phyloP scores from a whole-genome alignment of 2,888 invertebrate genomes.

The Hirtodrosophila trivittata region DNA sequence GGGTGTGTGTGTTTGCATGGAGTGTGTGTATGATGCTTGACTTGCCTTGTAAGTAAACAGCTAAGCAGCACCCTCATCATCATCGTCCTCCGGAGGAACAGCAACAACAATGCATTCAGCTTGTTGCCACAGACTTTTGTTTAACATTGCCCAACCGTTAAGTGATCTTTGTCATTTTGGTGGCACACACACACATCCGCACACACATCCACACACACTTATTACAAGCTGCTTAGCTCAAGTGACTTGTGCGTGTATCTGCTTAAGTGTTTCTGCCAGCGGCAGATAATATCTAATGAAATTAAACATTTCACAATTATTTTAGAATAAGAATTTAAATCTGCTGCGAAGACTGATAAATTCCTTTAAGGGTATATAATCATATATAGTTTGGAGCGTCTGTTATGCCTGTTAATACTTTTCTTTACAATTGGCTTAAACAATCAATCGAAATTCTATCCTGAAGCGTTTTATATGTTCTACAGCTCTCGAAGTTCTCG shows the following conservation, averaged over 20 bases:
- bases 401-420: no score
- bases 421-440: no score
- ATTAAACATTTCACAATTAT: slow-evolving; percentile 10
- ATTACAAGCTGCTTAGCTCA: slow-evolving; percentile 16
- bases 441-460: no score
- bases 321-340: no score
- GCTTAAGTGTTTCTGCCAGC: slow-evolving; percentile 29
- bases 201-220: slow-evolving; percentile 19
- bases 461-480: no score
- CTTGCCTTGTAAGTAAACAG: slow-evolving; percentile 54
- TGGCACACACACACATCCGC: slow-evolving; percentile 10
- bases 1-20: slow-evolving; percentile 19
- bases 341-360: no score
- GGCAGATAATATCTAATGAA: slow-evolving; percentile 34
- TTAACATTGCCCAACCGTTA: slow-evolving; percentile 64
- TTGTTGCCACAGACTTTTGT: slow-evolving; percentile 58
- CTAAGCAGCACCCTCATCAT: slow-evolving; percentile 66
- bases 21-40: slow-evolving; percentile 49
- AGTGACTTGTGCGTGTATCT: slow-evolving; percentile 19
- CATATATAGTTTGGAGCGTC: no score
- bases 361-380: no score
- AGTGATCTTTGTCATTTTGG: slow-evolving; percentile 64
- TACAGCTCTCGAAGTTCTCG: no score
- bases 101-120: slow-evolving; percentile 41
- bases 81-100: slow-evolving; percentile 36